Evolutionary conservation across 2,888 invertebrate species (phyloP).

Genomic region (Ennomos erosarius): DNA sequence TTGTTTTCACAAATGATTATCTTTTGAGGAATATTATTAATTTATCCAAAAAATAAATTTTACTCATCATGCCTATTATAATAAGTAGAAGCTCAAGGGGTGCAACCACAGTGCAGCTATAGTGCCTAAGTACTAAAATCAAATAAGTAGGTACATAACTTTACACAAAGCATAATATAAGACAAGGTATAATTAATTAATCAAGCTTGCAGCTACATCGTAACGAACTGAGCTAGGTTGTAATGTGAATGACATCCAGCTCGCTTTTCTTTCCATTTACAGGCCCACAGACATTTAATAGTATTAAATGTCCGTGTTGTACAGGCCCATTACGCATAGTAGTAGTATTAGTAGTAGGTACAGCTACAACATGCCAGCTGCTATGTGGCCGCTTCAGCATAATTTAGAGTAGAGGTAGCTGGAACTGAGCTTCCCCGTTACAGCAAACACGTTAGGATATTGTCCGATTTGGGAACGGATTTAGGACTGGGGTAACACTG

Average conservation of each 20-base stretch:
- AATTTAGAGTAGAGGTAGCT: slow-evolving; percentile 30
- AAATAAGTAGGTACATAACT: not conserved
- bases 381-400: slow-evolving; percentile 30
- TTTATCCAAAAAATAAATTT: too few species aligned
- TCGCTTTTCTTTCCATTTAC: slow-evolving; percentile 16
- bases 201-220: slow-evolving; percentile 11
- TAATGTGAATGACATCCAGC: slow-evolving; percentile 26
- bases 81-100: too few species aligned
- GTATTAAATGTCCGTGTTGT: too few species aligned
- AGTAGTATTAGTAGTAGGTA: too few species aligned
- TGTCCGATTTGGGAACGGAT: slow-evolving; percentile 31
- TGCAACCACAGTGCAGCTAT: too few species aligned
- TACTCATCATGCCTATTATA: too few species aligned
- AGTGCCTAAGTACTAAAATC: not conserved
- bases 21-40: too few species aligned
- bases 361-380: slow-evolving; percentile 11
- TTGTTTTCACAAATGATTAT: too few species aligned
- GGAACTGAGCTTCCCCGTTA: slow-evolving; percentile 24
- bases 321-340: slow-evolving; percentile 13
- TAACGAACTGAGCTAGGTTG: slow-evolving; percentile 20
- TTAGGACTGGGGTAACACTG: slow-evolving; percentile 9
- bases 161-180: too few species aligned
- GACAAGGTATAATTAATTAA: too few species aligned
- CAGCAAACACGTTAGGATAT: slow-evolving; percentile 33
- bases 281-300: too few species aligned